Percentiles rank a stretch among this genome's conserved stretches.
phyloP scores from a whole-genome alignment of 2,113 vertebrate species.

The Nibea albiflora region DNA sequence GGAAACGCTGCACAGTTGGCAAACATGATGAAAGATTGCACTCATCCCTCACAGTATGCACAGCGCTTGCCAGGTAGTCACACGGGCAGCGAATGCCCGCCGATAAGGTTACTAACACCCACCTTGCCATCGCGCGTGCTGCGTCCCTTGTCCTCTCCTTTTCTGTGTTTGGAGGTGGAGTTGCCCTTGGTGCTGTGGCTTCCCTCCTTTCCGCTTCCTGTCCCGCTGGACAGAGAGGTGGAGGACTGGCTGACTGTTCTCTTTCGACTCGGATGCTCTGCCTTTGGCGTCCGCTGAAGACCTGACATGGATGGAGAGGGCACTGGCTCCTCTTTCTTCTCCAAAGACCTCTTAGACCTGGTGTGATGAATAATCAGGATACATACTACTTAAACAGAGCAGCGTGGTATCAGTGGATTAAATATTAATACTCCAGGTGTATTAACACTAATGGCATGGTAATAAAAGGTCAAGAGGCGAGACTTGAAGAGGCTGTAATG shows the following conservation, averaged over 20 bases:
- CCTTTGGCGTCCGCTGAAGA: conserved; percentile 90
- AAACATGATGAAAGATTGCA: conserved; percentile 33
- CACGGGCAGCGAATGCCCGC: neutral
- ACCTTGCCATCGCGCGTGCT: conserved; percentile 92
- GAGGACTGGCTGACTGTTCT: conserved; percentile 94
- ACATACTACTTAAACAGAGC: neutral
- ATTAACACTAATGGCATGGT: neutral
- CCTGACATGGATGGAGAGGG: conserved; percentile 91
- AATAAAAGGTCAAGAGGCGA: conserved; percentile 25
- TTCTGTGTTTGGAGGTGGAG: conserved; percentile 92
- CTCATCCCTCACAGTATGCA: neutral
- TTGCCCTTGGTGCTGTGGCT: conserved; percentile 85
- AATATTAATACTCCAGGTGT: conserved; percentile 17
- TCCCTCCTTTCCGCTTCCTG: conserved; percentile 88
- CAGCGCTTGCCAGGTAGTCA: conserved; percentile 24
- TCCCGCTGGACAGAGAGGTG: conserved; percentile 88
- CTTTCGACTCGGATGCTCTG: conserved; percentile 92
- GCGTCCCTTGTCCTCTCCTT: conserved; percentile 91
- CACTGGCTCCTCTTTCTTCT: conserved; percentile 94
- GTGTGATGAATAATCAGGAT: conserved; percentile 46
- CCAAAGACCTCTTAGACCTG: conserved; percentile 89
- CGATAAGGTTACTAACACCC: conserved; percentile 4
- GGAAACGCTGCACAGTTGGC: conserved; percentile 26
- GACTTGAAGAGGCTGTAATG: neutral
- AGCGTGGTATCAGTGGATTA: neutral